Evolutionary conservation across 2,888 invertebrate species (phyloP).

Genomic region (Andrena praecox): DNA sequence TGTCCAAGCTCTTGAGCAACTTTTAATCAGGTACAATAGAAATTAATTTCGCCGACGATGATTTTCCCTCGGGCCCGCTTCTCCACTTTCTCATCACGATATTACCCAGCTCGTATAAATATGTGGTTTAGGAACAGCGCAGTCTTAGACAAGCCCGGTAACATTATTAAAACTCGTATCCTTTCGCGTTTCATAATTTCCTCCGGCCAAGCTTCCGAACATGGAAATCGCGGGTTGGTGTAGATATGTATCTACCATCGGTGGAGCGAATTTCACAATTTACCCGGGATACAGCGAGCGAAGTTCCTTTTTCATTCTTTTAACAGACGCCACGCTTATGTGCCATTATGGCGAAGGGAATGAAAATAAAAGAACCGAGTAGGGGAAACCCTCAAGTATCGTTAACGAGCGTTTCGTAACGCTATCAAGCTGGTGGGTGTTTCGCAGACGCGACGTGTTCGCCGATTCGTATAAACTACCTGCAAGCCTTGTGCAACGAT

Average conservation of each 20-base stretch:
- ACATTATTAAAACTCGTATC: conserved; percentile 12
- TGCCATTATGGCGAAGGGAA: neutral
- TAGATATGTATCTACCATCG: neutral
- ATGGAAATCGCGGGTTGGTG: neutral
- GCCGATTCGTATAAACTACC: neutral
- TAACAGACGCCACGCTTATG: neutral
- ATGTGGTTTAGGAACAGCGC: neutral
- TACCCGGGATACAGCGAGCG: neutral
- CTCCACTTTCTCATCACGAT: neutral
- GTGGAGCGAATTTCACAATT: neutral
- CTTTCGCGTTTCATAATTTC: neutral
- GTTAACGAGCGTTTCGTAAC: conserved; percentile 14
- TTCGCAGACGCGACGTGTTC: neutral
- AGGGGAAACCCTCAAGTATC: neutral
- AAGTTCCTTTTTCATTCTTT: neutral
- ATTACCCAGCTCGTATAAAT: neutral
- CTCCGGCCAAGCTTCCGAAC: neutral
- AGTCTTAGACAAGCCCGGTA: neutral
- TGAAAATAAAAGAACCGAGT: neutral
- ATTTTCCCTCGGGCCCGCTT: neutral
- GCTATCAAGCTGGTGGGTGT: neutral
- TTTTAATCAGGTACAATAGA: neutral
- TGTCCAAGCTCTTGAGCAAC: neutral
- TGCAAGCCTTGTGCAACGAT: neutral
- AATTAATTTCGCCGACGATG: conserved; percentile 10